Evolutionary conservation across 2,888 invertebrate genomes (phyloP), one percentile per base, ranked within the genome.

Genomic region (Hypsopygia costalis): DNA sequence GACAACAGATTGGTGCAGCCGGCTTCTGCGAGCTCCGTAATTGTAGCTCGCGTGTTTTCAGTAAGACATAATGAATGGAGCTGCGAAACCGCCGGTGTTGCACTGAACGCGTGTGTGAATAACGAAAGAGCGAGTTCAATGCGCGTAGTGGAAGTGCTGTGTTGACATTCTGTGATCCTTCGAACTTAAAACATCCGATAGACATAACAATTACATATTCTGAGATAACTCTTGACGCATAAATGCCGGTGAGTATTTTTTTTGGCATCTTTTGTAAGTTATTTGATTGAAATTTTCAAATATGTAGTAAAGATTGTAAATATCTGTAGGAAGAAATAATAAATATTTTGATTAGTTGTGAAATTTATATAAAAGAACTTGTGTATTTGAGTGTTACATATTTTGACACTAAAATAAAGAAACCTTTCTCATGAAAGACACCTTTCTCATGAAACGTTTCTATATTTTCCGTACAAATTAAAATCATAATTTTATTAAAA

Each of bases 1-100:
- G 85, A 87, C 86, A 87, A 85, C 86, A 83, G 82, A 79, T 79
- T 74, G 71, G 78, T 81, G 77, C 73, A 75, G 75, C 82, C 80
- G 85, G 86, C 77, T 69, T 69, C 69, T 65, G 67, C 56, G 70
- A 64, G 75, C 69, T 69, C 68, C 67, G 69, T 69, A 63, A 62
- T 62, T 59, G 57, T 60, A 55, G 65, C 69, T 66, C 62, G 71
- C 58, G 67, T 69, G 71, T 73, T 68, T 67, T 68, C 69, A 71
- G 74, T 69, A 64, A 69, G 74, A 70, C 68, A 65, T 64, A 58
- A 57, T 80, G 77, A 78, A 78, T 81, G 77, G 67, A 74, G 57
- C 58, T 59, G 62, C 66, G 57, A 55, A 62, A 62, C 63, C 55
- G 55, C 51, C 45, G 54, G 51, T 54, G 49, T 52, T 53, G 57